Evolutionary conservation across 2,888 invertebrate genomes (phyloP), one percentile per base, ranked within the genome.

Genomic region (Deroplatys truncata): DNA sequence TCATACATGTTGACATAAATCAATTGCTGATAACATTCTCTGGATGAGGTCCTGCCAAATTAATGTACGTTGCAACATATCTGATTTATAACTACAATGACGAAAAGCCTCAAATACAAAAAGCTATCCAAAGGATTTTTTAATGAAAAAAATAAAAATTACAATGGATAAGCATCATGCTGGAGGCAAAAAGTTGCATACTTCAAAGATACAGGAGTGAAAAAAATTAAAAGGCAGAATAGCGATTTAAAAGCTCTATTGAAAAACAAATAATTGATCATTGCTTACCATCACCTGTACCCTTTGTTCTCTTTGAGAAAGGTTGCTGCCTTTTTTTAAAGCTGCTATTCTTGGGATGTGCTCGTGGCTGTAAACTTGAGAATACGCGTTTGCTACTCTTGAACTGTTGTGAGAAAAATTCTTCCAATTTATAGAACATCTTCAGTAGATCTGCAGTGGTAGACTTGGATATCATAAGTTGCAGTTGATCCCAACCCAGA

Each of bases 331-430:
- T 88, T 85, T 84, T 84, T 88, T 86, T 90, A n/a, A 88, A 85
- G 84, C 91, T 91, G 89, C 91, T 91, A 29, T 89, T 91, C 7
- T 91, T 90, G 20, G 90, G 83, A 72, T 89, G 87, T 13, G 93
- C 93, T 72, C 94, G 94, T 2, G 96, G 95, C 93, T 94, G 96
- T 91, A 96, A 92, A 83, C 96, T 96, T 91, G 97, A 97, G 93
- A 99, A 98, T 8, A 98, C 98, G 3, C 98, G 95, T 93, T 98
- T 98, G 93, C 98, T 98, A 91, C 98, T 98, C 93, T 98, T 98
- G 93, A 99, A 98, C 94, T 99, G 99, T 93, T 99, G 99, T 91
- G 98, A 97, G 94, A 99, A 99, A 95, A 99, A 99, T 94, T 99
- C 98, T 92, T 98, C 98, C 82, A 99, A 95, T 93, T 99, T 99